A percentile compares a stretch with the other conserved stretches of the same genome.
Evolutionary conservation across 2,888 invertebrate genomes (phyloP).

Genomic region (Mylabris sibirica): DNA sequence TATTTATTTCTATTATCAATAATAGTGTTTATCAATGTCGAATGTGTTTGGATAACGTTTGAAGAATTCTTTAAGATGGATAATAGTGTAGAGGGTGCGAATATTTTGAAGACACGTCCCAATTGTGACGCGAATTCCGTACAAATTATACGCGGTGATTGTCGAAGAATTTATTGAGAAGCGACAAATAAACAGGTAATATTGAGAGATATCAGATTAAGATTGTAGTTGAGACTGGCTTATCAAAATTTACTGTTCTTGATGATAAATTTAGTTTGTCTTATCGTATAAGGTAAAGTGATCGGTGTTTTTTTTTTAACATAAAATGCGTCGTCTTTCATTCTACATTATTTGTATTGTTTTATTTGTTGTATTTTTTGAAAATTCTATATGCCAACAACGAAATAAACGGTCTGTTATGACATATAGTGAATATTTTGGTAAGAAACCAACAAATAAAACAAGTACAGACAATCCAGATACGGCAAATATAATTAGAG

Average conservation of each 20-base stretch:
- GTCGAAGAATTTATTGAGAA: slow-evolving; percentile 27
- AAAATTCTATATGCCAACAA: not conserved
- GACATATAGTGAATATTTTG: slow-evolving; percentile 17
- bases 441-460: slow-evolving; percentile 11
- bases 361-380: slow-evolving; percentile 4
- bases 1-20: slow-evolving; percentile 16
- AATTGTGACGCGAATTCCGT: slow-evolving; percentile 23
- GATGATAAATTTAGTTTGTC: not conserved
- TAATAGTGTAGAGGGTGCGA: slow-evolving; percentile 25
- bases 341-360: not conserved
- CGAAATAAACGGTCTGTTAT: slow-evolving; percentile 1
- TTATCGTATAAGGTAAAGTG: not conserved
- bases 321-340: not conserved
- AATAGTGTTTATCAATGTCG: slow-evolving; percentile 14
- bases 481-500: slow-evolving; percentile 33
- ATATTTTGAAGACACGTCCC: slow-evolving; percentile 26
- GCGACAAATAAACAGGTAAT: slow-evolving; percentile 11
- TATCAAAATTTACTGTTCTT: slow-evolving; percentile 12
- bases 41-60: slow-evolving; percentile 28
- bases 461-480: not conserved
- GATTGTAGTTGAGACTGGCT: not conserved
- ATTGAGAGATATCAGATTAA: not conserved
- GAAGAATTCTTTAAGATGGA: slow-evolving; percentile 21
- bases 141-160: slow-evolving; percentile 32
- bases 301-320: not conserved